Evolutionary conservation across 2,888 invertebrate species (phyloP).

Genomic region (Drosophila pegasa): DNA sequence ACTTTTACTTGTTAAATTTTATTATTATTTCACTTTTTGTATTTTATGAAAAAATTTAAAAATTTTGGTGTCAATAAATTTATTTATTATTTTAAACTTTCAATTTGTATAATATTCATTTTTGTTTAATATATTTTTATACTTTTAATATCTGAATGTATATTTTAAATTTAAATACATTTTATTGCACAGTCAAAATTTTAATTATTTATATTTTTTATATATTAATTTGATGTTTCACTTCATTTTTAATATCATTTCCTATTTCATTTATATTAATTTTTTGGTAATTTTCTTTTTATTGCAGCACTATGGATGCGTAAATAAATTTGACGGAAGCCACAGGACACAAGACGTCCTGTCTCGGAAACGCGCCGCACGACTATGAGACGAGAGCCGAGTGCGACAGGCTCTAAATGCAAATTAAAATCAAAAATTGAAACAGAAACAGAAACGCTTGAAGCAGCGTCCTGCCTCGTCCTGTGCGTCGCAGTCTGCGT

Average conservation of each 20-base stretch:
- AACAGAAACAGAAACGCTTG: constrained; percentile 64
- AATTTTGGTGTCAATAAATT: too few relatives aligned
- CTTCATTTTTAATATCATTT: background rate
- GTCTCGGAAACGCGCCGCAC: constrained; percentile 70
- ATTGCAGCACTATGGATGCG: constrained; percentile 6
- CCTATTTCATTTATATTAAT: background rate
- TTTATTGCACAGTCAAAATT: background rate
- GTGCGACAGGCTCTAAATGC: constrained; percentile 70
- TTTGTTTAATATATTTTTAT: too few relatives aligned
- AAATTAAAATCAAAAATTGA: constrained; percentile 77
- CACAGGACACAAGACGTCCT: constrained; percentile 73
- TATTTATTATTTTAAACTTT: background rate
- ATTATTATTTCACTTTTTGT: too few relatives aligned
- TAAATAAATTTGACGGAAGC: constrained; percentile 15
- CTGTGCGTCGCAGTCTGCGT: constrained; percentile 41
- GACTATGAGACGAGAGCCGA: constrained; percentile 73
- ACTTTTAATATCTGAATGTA: background rate
- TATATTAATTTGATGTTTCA: background rate
- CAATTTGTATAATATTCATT: background rate
- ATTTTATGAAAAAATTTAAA: too few relatives aligned
- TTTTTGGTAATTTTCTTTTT: background rate
- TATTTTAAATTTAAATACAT: background rate
- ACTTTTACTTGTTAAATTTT: background rate
- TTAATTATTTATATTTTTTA: background rate
- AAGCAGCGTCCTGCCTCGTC: constrained; percentile 45